Percentiles rank a stretch among this genome's conserved stretches.
Evolutionary conservation across 2,888 invertebrate genomes (phyloP).

Genomic region (Parnassius orleans): DNA sequence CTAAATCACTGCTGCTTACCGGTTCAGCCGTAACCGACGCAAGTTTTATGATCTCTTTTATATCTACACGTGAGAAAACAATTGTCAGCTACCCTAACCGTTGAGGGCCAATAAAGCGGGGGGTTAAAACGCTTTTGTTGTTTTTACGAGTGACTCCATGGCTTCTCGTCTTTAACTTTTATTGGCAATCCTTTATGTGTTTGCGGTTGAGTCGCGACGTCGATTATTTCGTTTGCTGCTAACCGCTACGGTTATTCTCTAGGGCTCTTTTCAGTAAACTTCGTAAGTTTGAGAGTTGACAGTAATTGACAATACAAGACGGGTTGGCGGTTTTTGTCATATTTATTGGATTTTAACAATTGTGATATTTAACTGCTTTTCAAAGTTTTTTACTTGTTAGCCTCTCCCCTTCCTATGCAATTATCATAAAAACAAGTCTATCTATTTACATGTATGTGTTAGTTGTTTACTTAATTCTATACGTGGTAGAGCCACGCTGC

Average conservation of each 20-base stretch:
- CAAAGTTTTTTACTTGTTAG: too few relatives aligned
- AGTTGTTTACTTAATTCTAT: too few relatives aligned
- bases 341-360: constrained; percentile 6
- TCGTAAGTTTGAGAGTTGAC: constrained; percentile 13
- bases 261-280: constrained; percentile 9
- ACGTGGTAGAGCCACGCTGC: too few relatives aligned
- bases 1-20: constrained; percentile 41
- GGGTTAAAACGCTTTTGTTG: constrained; percentile 36
- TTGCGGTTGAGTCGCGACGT: constrained; percentile 26
- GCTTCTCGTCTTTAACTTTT: constrained; percentile 47
- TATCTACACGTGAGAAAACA: constrained; percentile 65
- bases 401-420: too few relatives aligned
- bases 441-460: too few relatives aligned
- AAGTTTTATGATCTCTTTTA: constrained; percentile 57
- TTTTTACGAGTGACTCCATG: constrained; percentile 38
- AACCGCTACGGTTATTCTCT: constrained; percentile 12
- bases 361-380: not conserved
- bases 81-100: constrained; percentile 61
- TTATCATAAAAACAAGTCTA: too few relatives aligned
- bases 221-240: constrained; percentile 31
- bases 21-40: constrained; percentile 46
- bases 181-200: constrained; percentile 56
- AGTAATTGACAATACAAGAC: constrained; percentile 22
- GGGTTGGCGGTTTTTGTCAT: constrained; percentile 13
- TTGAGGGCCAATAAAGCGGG: constrained; percentile 43